Percentiles rank a stretch among this genome's conserved stretches.
Conservation (phyloP, 2,797 vertebrate genomes). For the Nasua narica region DNA sequence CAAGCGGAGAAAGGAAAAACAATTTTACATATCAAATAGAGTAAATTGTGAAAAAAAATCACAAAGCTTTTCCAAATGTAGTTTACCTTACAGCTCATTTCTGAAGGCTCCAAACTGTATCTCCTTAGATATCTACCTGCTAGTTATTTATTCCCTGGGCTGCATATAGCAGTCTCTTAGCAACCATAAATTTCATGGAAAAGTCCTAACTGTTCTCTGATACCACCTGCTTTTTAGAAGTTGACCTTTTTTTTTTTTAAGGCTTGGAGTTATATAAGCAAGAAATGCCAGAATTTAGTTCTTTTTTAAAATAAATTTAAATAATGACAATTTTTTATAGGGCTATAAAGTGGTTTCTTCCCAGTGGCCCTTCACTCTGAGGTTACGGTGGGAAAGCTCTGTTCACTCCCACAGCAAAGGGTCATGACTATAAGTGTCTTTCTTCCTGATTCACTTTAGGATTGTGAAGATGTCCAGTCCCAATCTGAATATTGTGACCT, state of each 20-base stretch:
- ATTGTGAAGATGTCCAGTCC: constrained; percentile 99
- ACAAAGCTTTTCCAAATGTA: neutral
- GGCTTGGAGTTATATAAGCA: neutral
- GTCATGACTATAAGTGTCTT: neutral
- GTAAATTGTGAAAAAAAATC: neutral
- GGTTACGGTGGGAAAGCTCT: neutral
- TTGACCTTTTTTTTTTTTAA: neutral
- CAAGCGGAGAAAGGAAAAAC: neutral
- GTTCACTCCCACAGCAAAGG: neutral
- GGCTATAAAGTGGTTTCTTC: neutral
- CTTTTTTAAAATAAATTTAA: constrained; percentile 49
- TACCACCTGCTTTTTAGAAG: constrained; percentile 18
- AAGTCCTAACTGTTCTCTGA: neutral
- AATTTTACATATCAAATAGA: constrained; percentile 25
- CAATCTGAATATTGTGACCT: constrained; percentile 94
- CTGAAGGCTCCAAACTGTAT: neutral
- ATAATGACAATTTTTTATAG: neutral
- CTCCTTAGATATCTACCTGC: neutral
- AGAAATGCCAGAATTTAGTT: neutral
- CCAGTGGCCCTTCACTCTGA: neutral
- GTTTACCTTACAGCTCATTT: neutral
- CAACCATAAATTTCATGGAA: neutral
- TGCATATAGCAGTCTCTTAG: neutral
- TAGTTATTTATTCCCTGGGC: neutral
- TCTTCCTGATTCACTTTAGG: constrained; percentile 81